Conservation (phyloP, 1,140 invertebrate species). For the Lucilia sericata region DNA sequence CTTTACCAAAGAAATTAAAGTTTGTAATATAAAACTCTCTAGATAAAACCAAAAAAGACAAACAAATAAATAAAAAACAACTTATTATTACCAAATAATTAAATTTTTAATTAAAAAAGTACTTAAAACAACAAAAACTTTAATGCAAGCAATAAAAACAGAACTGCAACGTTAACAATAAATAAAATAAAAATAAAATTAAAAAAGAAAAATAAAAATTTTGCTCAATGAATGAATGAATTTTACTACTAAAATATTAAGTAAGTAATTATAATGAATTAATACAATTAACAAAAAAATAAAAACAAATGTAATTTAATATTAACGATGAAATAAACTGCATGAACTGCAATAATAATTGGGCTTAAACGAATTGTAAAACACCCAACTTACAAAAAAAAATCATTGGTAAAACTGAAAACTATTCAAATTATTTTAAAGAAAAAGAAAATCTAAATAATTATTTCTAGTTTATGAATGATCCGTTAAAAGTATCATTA, state of each 20-base stretch:
- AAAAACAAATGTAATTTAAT: neutral
- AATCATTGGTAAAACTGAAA: neutral
- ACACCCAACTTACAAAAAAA: neutral
- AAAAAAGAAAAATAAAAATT: slow-evolving; percentile 6
- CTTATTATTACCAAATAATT: neutral
- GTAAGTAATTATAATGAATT: slow-evolving; percentile 25
- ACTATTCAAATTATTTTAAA: neutral
- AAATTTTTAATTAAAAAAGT: neutral
- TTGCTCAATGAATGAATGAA: slow-evolving; percentile 35
- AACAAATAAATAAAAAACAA: neutral
- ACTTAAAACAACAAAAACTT: neutral
- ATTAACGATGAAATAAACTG: neutral
- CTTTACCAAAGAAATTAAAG: neutral
- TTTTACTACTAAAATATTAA: slow-evolving; percentile 7
- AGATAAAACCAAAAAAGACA: neutral
- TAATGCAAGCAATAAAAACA: neutral
- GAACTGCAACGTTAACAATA: slow-evolving; percentile 12
- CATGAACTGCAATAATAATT: neutral
- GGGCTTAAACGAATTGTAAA: neutral
- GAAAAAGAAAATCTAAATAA: neutral
- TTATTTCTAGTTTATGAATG: neutral
- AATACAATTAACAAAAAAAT: neutral
- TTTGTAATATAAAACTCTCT: neutral
- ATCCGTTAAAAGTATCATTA: neutral
- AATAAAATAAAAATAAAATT: neutral